Evolutionary conservation across 1,140 invertebrate species (phyloP).

Genomic region (Drosophila littoralis): DNA sequence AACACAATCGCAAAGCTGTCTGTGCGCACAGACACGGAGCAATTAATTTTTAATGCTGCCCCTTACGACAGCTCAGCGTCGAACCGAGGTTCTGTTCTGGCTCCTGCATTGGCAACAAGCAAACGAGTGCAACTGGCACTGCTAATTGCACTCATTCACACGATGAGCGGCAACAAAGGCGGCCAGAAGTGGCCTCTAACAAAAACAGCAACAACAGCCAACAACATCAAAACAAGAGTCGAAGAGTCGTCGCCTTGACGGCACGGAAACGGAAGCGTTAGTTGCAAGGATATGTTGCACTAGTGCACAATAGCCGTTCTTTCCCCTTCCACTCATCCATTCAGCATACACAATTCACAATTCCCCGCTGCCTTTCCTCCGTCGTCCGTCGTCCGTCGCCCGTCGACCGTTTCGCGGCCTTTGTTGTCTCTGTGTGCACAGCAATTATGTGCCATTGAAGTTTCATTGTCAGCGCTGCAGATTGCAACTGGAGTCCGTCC

Average conservation of each 20-base stretch:
- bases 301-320: slow-evolving; percentile 47
- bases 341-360: slow-evolving; percentile 32
- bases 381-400: not conserved
- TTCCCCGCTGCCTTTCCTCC: not conserved
- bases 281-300: slow-evolving; percentile 78
- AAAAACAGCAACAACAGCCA: slow-evolving; percentile 32
- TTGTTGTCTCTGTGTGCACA: slow-evolving; percentile 35
- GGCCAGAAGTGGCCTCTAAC: slow-evolving; percentile 56
- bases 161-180: slow-evolving; percentile 63
- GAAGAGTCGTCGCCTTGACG: slow-evolving; percentile 63
- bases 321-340: slow-evolving; percentile 9
- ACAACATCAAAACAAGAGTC: slow-evolving; percentile 25
- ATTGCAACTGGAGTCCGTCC: slow-evolving; percentile 55
- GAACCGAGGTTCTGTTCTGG: not conserved
- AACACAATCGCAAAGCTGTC: slow-evolving; percentile 1
- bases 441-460: slow-evolving; percentile 75
- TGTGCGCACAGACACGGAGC: slow-evolving; percentile 47
- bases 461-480: slow-evolving; percentile 69
- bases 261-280: slow-evolving; percentile 78
- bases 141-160: slow-evolving; percentile 81
- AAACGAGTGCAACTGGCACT: slow-evolving; percentile 68
- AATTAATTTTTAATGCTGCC: slow-evolving; percentile 74
- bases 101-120: slow-evolving; percentile 23
- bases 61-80: slow-evolving; percentile 54
- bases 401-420: slow-evolving; percentile 1